These are phyloP conservation scores for Pelosia muscerda DNA, from an alignment of 2,888 invertebrate species.

Conservation along the genomic window DNA sequence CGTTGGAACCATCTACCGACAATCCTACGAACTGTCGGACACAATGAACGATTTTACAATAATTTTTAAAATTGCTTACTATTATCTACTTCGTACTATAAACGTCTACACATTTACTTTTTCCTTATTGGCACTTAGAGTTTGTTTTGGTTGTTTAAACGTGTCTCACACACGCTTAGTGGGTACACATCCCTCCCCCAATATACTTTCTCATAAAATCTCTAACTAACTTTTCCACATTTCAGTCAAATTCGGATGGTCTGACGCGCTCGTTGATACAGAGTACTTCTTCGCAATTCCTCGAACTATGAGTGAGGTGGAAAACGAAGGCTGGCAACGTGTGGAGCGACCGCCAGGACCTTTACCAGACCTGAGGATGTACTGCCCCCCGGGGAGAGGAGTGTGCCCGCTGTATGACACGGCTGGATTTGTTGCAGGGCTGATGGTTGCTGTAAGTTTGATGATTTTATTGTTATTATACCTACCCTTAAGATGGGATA, in stretches of 20 bases:
- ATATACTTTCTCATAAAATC: too few relatives aligned
- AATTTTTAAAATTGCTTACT: too few relatives aligned
- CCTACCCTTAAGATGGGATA: too few relatives aligned
- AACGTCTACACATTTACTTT: too few relatives aligned
- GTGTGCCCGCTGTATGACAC: conserved; percentile 79
- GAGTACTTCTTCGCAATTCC: conserved; percentile 83
- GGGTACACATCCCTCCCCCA: too few relatives aligned
- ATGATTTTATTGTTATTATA: neutral
- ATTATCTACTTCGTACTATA: too few relatives aligned
- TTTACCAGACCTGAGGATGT: conserved; percentile 75
- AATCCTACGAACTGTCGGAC: too few relatives aligned
- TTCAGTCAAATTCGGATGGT: conserved; percentile 81
- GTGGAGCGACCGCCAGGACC: conserved; percentile 72
- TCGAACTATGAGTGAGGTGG: conserved; percentile 73
- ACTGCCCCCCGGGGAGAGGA: conserved; percentile 72
- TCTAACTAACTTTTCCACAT: conserved; percentile 10
- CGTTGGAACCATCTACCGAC: too few relatives aligned
- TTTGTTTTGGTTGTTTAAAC: too few relatives aligned
- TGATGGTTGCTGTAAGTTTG: conserved; percentile 77
- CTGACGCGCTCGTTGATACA: conserved; percentile 74
- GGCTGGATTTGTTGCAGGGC: conserved; percentile 77
- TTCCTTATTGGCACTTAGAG: too few relatives aligned
- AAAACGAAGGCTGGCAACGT: conserved; percentile 71
- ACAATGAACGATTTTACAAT: too few relatives aligned
- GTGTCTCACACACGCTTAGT: too few relatives aligned